Base-by-base conservation (phyloP, 2,797 vertebrate species). In the Anguilla obscura region DNA sequence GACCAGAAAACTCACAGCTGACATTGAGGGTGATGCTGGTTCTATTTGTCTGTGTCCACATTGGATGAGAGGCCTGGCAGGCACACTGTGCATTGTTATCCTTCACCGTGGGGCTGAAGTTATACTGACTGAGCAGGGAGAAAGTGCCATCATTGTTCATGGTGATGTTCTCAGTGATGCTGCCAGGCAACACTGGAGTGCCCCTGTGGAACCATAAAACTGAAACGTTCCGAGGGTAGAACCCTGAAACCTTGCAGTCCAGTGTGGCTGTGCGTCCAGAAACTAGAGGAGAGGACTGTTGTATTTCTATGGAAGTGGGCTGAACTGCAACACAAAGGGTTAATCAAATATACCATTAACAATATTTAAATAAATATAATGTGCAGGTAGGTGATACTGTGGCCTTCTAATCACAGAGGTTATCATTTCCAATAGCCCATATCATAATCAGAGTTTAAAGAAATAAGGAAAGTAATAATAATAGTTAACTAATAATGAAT, bases 1-100 rank as follows among this genome's bases (percentile, higher is more conserved):
- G 69, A 8, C 71, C 87, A 84, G 80, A 88, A 82, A 52, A 52
- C 50, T 52, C 50, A 52, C 50, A 85, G 21, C 27, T 71, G 82
- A 85, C 18, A 9, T 84, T 69, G 56, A 88, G 82, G 16, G 2
- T 18, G 5, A 50, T 50, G 7, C 30, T 14, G 56, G 9, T 24
- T 50, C 50, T 84, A 24, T 27, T 50, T 18, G 58, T n/a, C 45
- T 0, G 40, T 40, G 12, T 85, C 87, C 87, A 88, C 14, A 60
- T 16, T 3, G n/a, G 82, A 14, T 88, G 82, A 74, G 50, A 40
- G 21, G 50, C 40, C 21, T 85, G 45, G 60, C 87, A 88, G 30
- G n/a, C 12, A 45, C 82, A 88, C 45, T 3, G 0, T 0, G 16
- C 66, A 7, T 33, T 58, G 30, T 84, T 1, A 27, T 88, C 60